Conservation (phyloP, 2,113 vertebrate genomes). For the Xenotilapia leptura region DNA sequence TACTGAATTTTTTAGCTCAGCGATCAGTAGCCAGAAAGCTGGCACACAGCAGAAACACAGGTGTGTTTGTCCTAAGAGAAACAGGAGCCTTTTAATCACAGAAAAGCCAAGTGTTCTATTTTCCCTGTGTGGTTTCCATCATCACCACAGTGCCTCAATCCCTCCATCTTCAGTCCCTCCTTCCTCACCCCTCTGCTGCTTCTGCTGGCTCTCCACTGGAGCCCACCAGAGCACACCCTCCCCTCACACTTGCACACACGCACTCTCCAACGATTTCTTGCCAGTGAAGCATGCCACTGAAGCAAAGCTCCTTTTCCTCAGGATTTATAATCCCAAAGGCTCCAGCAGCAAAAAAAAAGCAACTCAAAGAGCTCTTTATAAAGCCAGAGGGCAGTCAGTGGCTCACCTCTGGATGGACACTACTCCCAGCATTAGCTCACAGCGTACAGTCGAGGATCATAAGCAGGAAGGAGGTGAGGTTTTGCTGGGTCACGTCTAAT, state of each 20-base stretch:
- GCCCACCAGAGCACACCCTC: neutral
- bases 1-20: neutral
- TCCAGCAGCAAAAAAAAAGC: slow-evolving; percentile 28
- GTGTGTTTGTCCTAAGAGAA: neutral
- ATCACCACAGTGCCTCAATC: slow-evolving; percentile 24
- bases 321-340: slow-evolving; percentile 62
- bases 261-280: slow-evolving; percentile 33
- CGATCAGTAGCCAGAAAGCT: neutral
- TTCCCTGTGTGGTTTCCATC: slow-evolving; percentile 39
- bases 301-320: slow-evolving; percentile 61
- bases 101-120: slow-evolving; percentile 46
- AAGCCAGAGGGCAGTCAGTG: slow-evolving; percentile 26
- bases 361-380: slow-evolving; percentile 67
- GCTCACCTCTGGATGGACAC: slow-evolving; percentile 38
- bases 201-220: neutral
- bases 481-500: neutral
- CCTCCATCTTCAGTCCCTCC: slow-evolving; percentile 25
- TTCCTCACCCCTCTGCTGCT: neutral
- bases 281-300: slow-evolving; percentile 56
- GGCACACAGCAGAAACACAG: neutral
- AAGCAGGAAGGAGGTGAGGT: neutral
- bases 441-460: neutral
- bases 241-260: neutral
- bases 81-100: slow-evolving; percentile 50
- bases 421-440: neutral